Base-by-base conservation (phyloP, 92 coral and sea anemone species). In the Porites evermanni region DNA sequence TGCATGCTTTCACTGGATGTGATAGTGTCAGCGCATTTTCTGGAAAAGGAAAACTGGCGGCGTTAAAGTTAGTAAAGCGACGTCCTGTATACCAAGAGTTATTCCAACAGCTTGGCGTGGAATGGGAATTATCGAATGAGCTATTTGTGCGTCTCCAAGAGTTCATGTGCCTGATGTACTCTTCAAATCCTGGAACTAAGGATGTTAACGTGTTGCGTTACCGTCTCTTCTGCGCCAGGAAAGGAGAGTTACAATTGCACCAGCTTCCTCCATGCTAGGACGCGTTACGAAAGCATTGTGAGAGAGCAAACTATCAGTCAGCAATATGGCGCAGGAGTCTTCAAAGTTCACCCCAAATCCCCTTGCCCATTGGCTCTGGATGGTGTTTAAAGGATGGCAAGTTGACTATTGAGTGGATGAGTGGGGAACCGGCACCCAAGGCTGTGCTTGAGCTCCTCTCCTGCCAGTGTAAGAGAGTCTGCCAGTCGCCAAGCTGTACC, bases 381-480 rank as follows among this genome's bases (percentile, higher is more conserved):
- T 91, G 91, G 94, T 32, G 38, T 67, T 47, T 72, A 3, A 79
- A 79, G 64, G 85, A 79, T 19, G 81, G 78, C 9, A 67, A 65
- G 20, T 81, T 88, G 3, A 69, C 75, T 47, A 67, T 88, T 56
- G 79, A 91, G 80, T 91, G 91, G 88, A 74, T 74, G 91, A 81
- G 76, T 29, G 87, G 91, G 7, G 83, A 88, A 12, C 91, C 91
- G 32, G 87, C 82, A 14, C 82, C 72, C 29, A 81, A 51, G 29
- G 87, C 85, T 21, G 90, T 86, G 17, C 75, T 79, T 6, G 90
- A 79, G 73, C 54, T 79, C 29, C 64, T 83, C 14, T 71, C 71
- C 16, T 72, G 87, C 65, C 74, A 44, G 17, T 77, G 78, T 23
- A 69, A 19, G 47, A 75, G 38, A 23, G 12, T 56, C 18, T 75